Evolutionary conservation across 2,113 vertebrate genomes (phyloP).

Genomic region (Ictidomys tridecemlineatus): DNA sequence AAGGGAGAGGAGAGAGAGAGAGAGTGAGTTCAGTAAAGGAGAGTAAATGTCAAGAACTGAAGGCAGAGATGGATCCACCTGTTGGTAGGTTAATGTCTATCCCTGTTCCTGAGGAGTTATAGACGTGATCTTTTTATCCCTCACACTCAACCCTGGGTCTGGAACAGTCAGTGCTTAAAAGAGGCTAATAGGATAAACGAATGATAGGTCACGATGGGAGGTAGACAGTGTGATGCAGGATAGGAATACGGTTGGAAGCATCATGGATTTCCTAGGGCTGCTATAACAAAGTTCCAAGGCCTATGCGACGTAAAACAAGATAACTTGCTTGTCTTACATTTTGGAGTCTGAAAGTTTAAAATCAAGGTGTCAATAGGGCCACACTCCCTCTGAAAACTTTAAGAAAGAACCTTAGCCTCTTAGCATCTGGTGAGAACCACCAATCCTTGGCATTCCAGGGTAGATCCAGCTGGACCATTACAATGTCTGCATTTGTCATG

Average conservation of each 20-base stretch:
- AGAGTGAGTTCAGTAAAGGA: neutral
- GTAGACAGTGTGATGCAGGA: too few relatives aligned
- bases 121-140: neutral
- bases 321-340: neutral
- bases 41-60: neutral
- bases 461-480: neutral
- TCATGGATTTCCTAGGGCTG: accelerated
- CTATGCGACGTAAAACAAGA: neutral
- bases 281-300: neutral
- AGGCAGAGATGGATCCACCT: neutral
- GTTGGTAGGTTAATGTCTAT: neutral
- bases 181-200: neutral
- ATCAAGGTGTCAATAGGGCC: neutral
- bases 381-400: neutral
- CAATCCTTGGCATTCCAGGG: neutral
- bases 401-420: neutral
- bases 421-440: neutral
- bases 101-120: neutral
- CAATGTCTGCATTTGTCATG: neutral
- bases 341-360: neutral
- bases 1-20: too few relatives aligned
- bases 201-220: neutral
- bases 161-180: neutral
- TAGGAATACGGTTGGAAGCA: neutral
- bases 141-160: neutral